Base-by-base conservation (phyloP, 2,888 invertebrate genomes). In the Autographa pulchrina region DNA sequence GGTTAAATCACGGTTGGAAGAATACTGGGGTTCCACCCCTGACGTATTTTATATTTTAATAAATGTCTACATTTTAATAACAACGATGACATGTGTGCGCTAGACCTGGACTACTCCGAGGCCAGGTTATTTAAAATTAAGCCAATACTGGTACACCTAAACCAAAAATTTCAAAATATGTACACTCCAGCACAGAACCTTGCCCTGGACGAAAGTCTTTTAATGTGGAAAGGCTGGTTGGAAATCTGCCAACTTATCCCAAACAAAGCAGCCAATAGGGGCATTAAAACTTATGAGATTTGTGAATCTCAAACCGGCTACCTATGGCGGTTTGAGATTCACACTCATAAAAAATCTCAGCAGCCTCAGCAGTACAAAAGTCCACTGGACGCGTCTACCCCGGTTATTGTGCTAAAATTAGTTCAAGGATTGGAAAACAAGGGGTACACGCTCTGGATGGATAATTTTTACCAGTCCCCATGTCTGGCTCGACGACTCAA, bases 251-350 rank as follows among this genome's bases (percentile, higher is more conserved):
- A 82, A 35, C 61, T 73, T 16, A 80, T 81, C 16, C 54, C 69
- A 11, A 79, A 73, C 35, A 79, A 82, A 65, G 62, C 70, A 2
- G 77, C 80, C 0, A n/a, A 58, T 14, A 59, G 31, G 13, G 78
- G 76, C 0, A 75, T 81, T 0, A 84, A 82, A 60, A 77, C 77
- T 0, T 83, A 83, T 16, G 82, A 82, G 35, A 56, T 85, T 2
- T 82, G 78, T 76, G 84, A 85, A 68, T 77, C 78, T 54, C 74
- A 72, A 60, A 78, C 80, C 31, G 82, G 83, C 4, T 85, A 83
- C 16, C 56, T 85, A 14, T 85, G 80, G 81, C 72, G 78, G 61
- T 78, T 84, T 65, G 77, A 75, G 68, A 18, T 84, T 59, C 73
- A 80, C 68, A 62, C 77, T 59, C 41, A 65, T 43, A 74, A 52